A percentile compares a stretch with the other conserved stretches of the same genome.
Conservation (phyloP, 2,113 vertebrate species). For the Chaetops frenatus region DNA sequence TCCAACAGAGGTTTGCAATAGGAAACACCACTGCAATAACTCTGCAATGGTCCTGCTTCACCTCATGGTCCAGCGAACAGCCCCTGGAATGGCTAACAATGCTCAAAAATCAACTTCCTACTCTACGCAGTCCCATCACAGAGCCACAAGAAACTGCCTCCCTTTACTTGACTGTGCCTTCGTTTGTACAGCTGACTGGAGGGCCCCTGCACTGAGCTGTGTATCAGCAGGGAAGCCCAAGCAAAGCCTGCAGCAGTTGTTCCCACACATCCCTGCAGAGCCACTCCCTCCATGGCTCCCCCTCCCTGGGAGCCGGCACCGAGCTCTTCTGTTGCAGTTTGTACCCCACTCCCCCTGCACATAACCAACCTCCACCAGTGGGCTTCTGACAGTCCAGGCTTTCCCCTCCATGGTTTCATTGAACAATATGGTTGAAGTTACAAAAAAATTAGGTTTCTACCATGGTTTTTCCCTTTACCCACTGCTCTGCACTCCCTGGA, state of each 20-base stretch:
- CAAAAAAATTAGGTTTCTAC: neutral
- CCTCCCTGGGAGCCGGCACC: rapidly evolving
- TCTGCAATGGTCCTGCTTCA: neutral
- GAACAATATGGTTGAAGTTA: neutral
- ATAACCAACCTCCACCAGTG: neutral
- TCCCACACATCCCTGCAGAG: neutral
- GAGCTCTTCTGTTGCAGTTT: neutral
- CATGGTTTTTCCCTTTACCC: neutral
- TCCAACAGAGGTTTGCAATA: neutral
- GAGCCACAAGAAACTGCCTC: neutral
- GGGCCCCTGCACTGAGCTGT: neutral
- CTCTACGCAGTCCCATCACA: neutral
- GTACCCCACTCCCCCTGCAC: neutral
- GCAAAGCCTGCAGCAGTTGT: neutral
- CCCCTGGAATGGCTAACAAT: neutral
- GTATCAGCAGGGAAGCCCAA: neutral
- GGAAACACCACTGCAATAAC: neutral
- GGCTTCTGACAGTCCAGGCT: neutral
- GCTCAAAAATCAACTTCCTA: neutral
- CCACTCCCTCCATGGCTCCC: neutral
- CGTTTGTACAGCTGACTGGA: neutral
- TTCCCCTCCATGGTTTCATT: neutral
- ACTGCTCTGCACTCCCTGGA: neutral
- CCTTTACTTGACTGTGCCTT: neutral
- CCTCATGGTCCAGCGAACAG: neutral